Conservation (phyloP, 2,888 invertebrate genomes). For the Timema cristinae region DNA sequence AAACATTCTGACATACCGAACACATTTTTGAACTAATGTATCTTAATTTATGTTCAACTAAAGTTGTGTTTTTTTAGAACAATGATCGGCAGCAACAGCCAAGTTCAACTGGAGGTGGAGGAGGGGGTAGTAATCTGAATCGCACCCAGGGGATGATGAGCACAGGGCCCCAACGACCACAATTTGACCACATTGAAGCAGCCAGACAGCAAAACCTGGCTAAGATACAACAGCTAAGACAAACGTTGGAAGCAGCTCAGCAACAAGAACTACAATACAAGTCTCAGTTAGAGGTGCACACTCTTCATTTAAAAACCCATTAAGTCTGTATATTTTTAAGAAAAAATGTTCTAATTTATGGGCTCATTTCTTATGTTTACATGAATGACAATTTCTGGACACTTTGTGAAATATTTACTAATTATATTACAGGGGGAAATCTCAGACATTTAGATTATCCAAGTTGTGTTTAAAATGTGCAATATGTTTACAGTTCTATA, state of each 20-base stretch:
- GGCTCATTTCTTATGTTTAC: too few relatives aligned
- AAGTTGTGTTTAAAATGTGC: neutral
- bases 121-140: slow-evolving; percentile 24
- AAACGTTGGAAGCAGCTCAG: slow-evolving; percentile 75
- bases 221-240: slow-evolving; percentile 71
- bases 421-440: too few relatives aligned
- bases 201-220: slow-evolving; percentile 74
- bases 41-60: too few relatives aligned
- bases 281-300: slow-evolving; percentile 61
- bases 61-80: too few relatives aligned
- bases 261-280: slow-evolving; percentile 75
- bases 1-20: too few relatives aligned
- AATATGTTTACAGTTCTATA: slow-evolving; percentile 2
- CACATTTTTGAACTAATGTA: too few relatives aligned
- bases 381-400: too few relatives aligned
- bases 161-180: slow-evolving; percentile 40
- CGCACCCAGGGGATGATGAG: slow-evolving; percentile 30
- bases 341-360: too few relatives aligned
- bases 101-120: slow-evolving; percentile 35
- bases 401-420: too few relatives aligned
- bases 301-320: neutral
- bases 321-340: too few relatives aligned
- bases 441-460: neutral
- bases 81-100: slow-evolving; percentile 37
- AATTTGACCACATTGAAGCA: slow-evolving; percentile 59